A percentile compares a stretch with the other conserved stretches of the same genome.
phyloP scores from a whole-genome alignment of 2,113 vertebrate species.

The Grallaria varia region DNA sequence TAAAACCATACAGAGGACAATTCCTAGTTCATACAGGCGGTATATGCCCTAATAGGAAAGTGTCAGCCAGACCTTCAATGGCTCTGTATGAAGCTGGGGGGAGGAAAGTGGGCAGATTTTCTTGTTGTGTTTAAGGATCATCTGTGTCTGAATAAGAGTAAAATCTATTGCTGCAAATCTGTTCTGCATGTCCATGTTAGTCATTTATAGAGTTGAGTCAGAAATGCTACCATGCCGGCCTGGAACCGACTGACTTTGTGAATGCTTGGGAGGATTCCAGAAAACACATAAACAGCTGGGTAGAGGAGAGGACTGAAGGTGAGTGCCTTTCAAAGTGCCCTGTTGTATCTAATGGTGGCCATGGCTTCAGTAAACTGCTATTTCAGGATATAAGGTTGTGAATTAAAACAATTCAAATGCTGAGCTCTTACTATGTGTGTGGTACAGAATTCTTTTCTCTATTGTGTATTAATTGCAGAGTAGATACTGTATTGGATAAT shows the following conservation, averaged over 20 bases:
- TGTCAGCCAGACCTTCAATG: background rate
- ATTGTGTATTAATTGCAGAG: background rate
- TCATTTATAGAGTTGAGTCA: conserved; percentile 78
- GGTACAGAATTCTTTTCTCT: background rate
- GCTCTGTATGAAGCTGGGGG: rapidly evolving
- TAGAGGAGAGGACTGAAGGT: conserved; percentile 86
- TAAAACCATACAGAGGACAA: background rate
- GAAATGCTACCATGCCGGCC: conserved; percentile 82
- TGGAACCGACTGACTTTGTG: conserved; percentile 82
- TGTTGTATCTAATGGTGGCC: background rate
- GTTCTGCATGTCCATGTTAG: conserved; percentile 52
- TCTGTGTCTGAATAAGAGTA: background rate
- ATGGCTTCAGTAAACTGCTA: background rate
- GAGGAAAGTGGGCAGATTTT: rapidly evolving
- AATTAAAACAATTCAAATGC: rapidly evolving
- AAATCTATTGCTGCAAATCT: background rate
- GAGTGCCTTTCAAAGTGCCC: background rate
- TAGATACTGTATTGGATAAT: background rate
- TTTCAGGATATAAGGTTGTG: background rate
- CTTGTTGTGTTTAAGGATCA: background rate
- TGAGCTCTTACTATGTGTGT: background rate
- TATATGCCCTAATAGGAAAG: background rate
- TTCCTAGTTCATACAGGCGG: background rate
- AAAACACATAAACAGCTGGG: conserved; percentile 87
- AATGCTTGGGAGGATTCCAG: conserved; percentile 77